Conservation (phyloP, 2,888 invertebrate species). For the Acanthopleura granulata region DNA sequence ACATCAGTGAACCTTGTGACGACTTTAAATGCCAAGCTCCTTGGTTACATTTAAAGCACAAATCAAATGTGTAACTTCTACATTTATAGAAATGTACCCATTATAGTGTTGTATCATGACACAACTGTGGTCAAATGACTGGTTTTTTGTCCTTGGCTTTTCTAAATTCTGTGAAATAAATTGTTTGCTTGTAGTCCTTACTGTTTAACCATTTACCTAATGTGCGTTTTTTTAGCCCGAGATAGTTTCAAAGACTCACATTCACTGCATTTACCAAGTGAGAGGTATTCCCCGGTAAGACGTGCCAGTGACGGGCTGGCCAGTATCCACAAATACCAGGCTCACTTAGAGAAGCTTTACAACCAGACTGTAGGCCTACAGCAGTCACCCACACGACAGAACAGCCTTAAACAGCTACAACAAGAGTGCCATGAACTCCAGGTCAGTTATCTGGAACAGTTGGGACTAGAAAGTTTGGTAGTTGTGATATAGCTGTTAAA, state of each 20-base stretch:
- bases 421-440: constrained; percentile 86
- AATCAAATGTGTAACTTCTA: too few relatives aligned
- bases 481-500: too few relatives aligned
- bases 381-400: constrained; percentile 40
- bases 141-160: too few relatives aligned
- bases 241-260: constrained; percentile 76
- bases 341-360: constrained; percentile 70
- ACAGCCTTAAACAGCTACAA: constrained; percentile 75
- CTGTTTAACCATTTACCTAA: neutral
- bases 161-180: too few relatives aligned
- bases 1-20: too few relatives aligned
- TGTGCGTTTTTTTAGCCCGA: constrained; percentile 62
- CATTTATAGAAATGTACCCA: too few relatives aligned
- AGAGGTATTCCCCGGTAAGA: constrained; percentile 91
- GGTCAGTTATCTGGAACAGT: constrained; percentile 64
- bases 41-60: too few relatives aligned
- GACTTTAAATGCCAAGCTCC: too few relatives aligned
- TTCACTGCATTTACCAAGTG: constrained; percentile 73
- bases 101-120: too few relatives aligned
- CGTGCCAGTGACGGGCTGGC: constrained; percentile 85
- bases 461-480: too few relatives aligned
- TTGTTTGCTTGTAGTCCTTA: neutral
- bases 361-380: constrained; percentile 75
- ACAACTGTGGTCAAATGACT: too few relatives aligned
- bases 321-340: constrained; percentile 55